Conservation (phyloP, 2,888 invertebrate species). For the Hirtodrosophila histrioides region DNA sequence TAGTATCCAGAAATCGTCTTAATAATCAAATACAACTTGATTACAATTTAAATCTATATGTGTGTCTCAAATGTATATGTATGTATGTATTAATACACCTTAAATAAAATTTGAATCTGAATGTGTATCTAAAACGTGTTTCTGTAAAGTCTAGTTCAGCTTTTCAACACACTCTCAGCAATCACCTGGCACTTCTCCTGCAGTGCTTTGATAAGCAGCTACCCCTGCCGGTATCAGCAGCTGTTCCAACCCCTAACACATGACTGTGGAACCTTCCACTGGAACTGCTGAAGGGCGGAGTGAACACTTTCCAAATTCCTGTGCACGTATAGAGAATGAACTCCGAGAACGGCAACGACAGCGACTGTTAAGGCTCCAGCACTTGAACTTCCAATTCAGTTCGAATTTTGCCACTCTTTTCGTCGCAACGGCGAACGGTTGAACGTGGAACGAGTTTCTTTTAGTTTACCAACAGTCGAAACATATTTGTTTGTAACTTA, state of each 20-base stretch:
- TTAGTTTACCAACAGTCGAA: conserved; percentile 39
- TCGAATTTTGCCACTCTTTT: conserved; percentile 82
- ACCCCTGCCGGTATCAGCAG: conserved; percentile 14
- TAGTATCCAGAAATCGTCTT: not conserved
- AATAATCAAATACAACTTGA: too few relatives aligned
- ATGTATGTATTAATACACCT: too few relatives aligned
- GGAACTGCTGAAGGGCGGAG: conserved; percentile 31
- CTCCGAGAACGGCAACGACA: conserved; percentile 48
- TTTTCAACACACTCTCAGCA: conserved; percentile 35
- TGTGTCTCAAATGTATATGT: too few relatives aligned
- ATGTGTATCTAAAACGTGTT: conserved; percentile 4
- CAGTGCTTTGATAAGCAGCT: conserved; percentile 18
- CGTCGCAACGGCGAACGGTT: conserved; percentile 74
- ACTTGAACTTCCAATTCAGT: conserved; percentile 83
- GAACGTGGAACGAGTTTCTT: conserved; percentile 48
- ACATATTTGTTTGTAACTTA: conserved; percentile 34
- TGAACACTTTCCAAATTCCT: conserved; percentile 62
- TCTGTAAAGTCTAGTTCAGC: conserved; percentile 1
- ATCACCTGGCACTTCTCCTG: conserved; percentile 39
- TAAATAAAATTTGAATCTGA: conserved; percentile 2
- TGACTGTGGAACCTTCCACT: conserved; percentile 40
- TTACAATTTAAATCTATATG: too few relatives aligned
- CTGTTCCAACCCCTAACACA: conserved; percentile 36
- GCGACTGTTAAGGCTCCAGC: conserved; percentile 73
- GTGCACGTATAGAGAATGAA: conserved; percentile 69